phyloP scores from a whole-genome alignment of 1,140 invertebrate genomes.

The Aphelinus certus region DNA sequence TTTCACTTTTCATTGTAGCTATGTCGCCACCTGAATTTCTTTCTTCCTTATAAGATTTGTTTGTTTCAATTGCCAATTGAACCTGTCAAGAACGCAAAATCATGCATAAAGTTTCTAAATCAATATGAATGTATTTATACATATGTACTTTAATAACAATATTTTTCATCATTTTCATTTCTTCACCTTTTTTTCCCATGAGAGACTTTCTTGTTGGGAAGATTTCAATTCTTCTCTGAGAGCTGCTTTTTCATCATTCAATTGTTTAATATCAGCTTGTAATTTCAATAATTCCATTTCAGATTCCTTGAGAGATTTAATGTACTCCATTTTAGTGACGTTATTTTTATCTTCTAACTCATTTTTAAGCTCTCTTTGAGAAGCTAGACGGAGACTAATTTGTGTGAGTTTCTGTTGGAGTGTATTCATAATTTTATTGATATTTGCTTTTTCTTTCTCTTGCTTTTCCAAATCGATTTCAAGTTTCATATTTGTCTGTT shows the following conservation, averaged over 20 bases:
- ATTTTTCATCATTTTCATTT: neutral
- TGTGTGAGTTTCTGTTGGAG: constrained; percentile 70
- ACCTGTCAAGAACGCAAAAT: constrained; percentile 57
- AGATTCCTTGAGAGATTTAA: constrained; percentile 67
- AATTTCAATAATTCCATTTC: constrained; percentile 73
- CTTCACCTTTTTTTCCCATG: constrained; percentile 81
- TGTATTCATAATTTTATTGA: constrained; percentile 70
- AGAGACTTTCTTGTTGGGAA: constrained; percentile 74
- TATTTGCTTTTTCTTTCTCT: constrained; percentile 66
- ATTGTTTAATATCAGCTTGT: constrained; percentile 72
- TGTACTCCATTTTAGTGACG: constrained; percentile 68
- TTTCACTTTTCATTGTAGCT: constrained; percentile 79
- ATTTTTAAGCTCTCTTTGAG: constrained; percentile 69
- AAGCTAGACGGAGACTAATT: constrained; percentile 70
- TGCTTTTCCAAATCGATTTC: constrained; percentile 72
- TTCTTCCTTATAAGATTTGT: constrained; percentile 73
- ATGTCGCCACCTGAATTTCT: constrained; percentile 75
- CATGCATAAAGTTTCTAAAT: constrained; percentile 11
- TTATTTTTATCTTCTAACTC: constrained; percentile 71
- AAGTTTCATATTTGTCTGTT: constrained; percentile 77
- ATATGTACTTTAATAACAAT: constrained; percentile 11
- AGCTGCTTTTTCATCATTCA: constrained; percentile 73
- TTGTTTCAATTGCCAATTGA: constrained; percentile 75
- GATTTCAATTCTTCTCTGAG: constrained; percentile 71
- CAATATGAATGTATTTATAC: constrained; percentile 19